A percentile compares a stretch with the other conserved stretches of the same genome.
Conservation (phyloP, 2,113 vertebrate genomes). For the Neodon shergylaensis region DNA sequence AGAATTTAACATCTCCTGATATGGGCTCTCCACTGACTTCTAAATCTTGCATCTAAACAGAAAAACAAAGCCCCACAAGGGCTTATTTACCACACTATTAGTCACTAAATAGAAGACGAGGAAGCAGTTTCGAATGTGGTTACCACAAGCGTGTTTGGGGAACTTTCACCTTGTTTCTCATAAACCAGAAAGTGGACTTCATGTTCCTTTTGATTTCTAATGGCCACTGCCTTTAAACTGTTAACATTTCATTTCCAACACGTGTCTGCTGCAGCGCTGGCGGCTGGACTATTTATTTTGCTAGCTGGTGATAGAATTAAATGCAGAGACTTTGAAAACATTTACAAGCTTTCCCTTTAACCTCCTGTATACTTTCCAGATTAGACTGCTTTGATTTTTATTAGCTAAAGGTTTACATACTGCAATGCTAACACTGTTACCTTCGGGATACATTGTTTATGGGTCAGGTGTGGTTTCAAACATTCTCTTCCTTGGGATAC, state of each 20-base stretch:
- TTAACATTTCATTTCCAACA: conserved; percentile 79
- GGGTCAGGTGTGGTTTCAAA: conserved; percentile 82
- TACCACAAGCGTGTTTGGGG: conserved; percentile 66
- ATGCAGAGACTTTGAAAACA: conserved; percentile 85
- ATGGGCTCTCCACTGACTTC: neutral
- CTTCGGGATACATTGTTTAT: conserved; percentile 85
- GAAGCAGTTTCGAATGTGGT: conserved; percentile 76
- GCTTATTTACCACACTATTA: neutral
- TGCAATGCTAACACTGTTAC: conserved; percentile 83
- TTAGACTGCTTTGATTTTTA: conserved; percentile 87
- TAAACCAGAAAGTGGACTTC: conserved; percentile 74
- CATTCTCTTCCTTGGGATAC: conserved; percentile 72
- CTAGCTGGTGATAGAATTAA: conserved; percentile 84
- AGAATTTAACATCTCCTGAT: conserved; percentile 55
- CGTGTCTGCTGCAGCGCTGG: conserved; percentile 81
- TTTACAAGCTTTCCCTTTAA: conserved; percentile 80
- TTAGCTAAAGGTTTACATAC: conserved; percentile 86
- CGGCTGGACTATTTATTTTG: conserved; percentile 86
- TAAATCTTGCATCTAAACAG: conserved; percentile 33
- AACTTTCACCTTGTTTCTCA: conserved; percentile 79
- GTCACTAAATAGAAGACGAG: conserved; percentile 57
- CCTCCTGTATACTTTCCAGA: conserved; percentile 86
- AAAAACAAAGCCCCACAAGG: neutral
- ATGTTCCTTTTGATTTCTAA: conserved; percentile 80
- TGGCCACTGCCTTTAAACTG: conserved; percentile 79